phyloP scores from a whole-genome alignment of 2,888 invertebrate species.

The Thereva nobilitata region DNA sequence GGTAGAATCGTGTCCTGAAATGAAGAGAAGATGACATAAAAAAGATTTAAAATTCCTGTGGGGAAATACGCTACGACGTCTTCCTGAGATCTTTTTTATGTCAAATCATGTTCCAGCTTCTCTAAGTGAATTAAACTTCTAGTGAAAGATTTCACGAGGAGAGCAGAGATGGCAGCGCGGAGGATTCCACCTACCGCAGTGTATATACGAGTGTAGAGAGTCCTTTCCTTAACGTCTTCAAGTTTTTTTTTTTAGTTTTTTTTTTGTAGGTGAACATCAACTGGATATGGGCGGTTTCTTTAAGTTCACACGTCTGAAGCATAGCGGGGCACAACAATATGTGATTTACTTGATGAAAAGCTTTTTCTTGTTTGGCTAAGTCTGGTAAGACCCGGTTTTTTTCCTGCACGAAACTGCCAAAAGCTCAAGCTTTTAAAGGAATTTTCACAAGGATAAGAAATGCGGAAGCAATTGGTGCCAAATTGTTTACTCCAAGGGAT shows the following conservation, averaged over 20 bases:
- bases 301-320: conserved; percentile 12
- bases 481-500: too few species aligned
- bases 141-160: conserved; percentile 21
- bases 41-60: conserved; percentile 30
- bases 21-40: conserved; percentile 26
- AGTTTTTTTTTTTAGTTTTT: conserved; percentile 22
- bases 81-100: conserved; percentile 29
- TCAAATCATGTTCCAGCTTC: conserved; percentile 27
- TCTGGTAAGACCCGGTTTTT: neutral
- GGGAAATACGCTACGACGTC: conserved; percentile 13
- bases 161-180: conserved; percentile 5
- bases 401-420: too few species aligned
- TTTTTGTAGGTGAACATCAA: neutral
- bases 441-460: too few species aligned
- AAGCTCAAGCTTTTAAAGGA: too few species aligned
- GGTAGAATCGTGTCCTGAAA: conserved; percentile 7
- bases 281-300: conserved; percentile 10
- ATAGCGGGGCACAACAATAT: conserved; percentile 18
- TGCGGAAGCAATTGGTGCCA: too few species aligned
- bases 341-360: conserved; percentile 18
- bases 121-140: conserved; percentile 31
- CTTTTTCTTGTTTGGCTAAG: conserved; percentile 21
- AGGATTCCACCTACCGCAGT: too few species aligned
- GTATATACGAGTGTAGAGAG: too few species aligned
- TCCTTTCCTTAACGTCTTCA: neutral